Evolutionary conservation across 1,140 invertebrate species (phyloP).

Genomic region (Rhagoletis zephyria): DNA sequence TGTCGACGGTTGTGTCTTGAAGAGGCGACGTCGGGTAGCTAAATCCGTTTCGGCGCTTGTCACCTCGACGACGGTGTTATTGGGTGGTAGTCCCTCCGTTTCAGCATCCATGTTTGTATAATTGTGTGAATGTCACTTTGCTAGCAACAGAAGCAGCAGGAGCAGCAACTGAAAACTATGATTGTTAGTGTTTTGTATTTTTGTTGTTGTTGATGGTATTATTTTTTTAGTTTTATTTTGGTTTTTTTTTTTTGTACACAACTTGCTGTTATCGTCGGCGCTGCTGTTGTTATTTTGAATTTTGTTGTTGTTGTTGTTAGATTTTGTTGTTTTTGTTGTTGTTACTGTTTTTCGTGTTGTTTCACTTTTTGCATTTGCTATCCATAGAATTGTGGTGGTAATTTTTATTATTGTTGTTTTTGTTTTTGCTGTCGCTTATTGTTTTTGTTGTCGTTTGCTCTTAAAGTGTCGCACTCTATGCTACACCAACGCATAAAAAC

Average conservation of each 20-base stretch:
- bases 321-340: too few relatives aligned
- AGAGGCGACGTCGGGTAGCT: constrained; percentile 71
- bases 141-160: too few relatives aligned
- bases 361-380: too few relatives aligned
- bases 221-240: constrained; percentile 23
- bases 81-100: constrained; percentile 67
- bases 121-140: background rate
- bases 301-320: background rate
- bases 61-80: constrained; percentile 59
- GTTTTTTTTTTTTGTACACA: background rate
- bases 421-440: background rate
- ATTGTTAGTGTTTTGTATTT: too few relatives aligned
- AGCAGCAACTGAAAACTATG: too few relatives aligned
- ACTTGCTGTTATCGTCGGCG: background rate
- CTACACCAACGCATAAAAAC: background rate
- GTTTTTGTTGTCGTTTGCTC: background rate
- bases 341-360: too few relatives aligned
- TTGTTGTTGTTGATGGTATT: constrained; percentile 6
- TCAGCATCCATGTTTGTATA: constrained; percentile 65
- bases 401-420: background rate
- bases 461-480: background rate
- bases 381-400: background rate
- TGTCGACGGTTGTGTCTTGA: constrained; percentile 81
- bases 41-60: constrained; percentile 66
- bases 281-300: background rate